A percentile compares a stretch with the other conserved stretches of the same genome.
phyloP scores from a whole-genome alignment of 2,113 vertebrate genomes.

The Lampris megalopsis region DNA sequence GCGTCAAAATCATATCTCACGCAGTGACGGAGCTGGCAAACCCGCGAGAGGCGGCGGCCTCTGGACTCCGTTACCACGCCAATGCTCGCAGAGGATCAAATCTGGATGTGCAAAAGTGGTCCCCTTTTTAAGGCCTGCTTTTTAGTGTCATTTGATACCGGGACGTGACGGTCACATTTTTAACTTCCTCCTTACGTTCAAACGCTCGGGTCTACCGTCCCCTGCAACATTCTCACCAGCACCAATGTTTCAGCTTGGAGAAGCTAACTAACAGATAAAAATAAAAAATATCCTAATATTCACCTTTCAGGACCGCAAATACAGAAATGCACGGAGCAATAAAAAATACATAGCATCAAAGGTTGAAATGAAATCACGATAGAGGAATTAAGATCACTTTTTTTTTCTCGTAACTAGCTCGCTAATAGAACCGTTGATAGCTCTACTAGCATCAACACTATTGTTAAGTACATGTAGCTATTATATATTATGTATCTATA shows the following conservation, averaged over 20 bases:
- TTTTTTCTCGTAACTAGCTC: conserved; percentile 72
- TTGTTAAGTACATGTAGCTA: conserved; percentile 79
- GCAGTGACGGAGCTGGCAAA: conserved; percentile 40
- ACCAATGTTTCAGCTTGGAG: conserved; percentile 76
- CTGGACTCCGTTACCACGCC: conserved; percentile 24
- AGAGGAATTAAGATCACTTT: conserved; percentile 82
- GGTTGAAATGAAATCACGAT: conserved; percentile 78
- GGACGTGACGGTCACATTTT: conserved; percentile 60
- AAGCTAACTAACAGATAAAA: conserved; percentile 71
- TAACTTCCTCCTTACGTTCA: conserved; percentile 41
- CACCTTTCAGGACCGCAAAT: conserved; percentile 81
- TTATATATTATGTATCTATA: conserved; percentile 80
- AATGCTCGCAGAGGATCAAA: conserved; percentile 30
- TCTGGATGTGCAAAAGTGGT: conserved; percentile 41
- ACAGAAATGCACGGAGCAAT: conserved; percentile 83
- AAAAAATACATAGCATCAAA: conserved; percentile 82
- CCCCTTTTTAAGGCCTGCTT: conserved; percentile 55
- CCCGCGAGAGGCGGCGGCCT: conserved; percentile 30
- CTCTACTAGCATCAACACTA: conserved; percentile 77
- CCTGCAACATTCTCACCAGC: conserved; percentile 67
- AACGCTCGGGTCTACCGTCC: conserved; percentile 35
- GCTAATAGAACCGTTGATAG: conserved; percentile 79
- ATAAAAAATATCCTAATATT: conserved; percentile 78
- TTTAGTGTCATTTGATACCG: conserved; percentile 69
- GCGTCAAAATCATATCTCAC: conserved; percentile 26